Conservation (phyloP, 2,888 invertebrate genomes). For the Cosmorhoe ocellata region DNA sequence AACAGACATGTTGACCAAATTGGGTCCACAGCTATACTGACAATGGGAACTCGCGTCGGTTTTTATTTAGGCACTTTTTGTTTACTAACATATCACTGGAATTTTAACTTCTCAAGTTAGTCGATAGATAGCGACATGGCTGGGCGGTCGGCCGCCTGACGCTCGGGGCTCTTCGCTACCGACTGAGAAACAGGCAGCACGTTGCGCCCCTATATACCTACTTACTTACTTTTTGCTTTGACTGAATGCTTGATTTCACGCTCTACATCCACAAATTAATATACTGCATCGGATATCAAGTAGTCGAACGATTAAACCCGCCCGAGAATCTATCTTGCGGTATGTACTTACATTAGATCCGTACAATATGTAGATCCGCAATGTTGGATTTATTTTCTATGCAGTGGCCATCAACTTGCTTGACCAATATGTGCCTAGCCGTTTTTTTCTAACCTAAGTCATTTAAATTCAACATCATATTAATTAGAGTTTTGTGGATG, state of each 20-base stretch:
- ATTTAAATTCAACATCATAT: no score
- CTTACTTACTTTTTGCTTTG: conserved; percentile 68
- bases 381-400: not conserved
- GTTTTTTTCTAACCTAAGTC: no score
- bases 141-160: conserved; percentile 33
- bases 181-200: conserved; percentile 60
- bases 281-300: conserved; percentile 60
- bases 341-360: no score
- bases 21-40: conserved; percentile 64
- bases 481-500: no score
- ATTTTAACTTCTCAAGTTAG: conserved; percentile 41
- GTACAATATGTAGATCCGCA: not conserved
- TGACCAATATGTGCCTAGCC: no score
- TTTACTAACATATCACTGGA: conserved; percentile 77
- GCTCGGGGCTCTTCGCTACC: conserved; percentile 51
- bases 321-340: conserved; percentile 24
- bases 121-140: conserved; percentile 3
- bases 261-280: conserved; percentile 76
- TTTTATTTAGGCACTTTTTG: conserved; percentile 76
- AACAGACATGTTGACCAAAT: conserved; percentile 67
- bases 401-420: no score
- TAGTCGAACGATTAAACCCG: conserved; percentile 42
- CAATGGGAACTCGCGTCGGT: conserved; percentile 53
- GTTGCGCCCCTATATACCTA: conserved; percentile 74
- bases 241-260: conserved; percentile 75